phyloP scores from a whole-genome alignment of 2,113 vertebrate genomes.

The Odocoileus virginianus region DNA sequence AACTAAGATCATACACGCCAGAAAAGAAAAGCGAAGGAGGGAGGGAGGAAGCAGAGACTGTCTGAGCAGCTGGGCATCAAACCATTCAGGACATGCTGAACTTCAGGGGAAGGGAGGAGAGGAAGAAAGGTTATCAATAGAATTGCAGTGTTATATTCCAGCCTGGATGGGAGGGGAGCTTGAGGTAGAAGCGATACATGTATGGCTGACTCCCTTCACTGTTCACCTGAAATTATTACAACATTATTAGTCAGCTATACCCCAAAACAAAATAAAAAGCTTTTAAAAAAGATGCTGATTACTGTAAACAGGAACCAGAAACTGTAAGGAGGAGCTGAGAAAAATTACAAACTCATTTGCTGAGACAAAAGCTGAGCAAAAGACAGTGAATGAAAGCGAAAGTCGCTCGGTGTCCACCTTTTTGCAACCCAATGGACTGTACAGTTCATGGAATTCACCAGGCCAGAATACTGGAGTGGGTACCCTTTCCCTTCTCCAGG shows the following conservation, averaged over 20 bases:
- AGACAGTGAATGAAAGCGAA: neutral
- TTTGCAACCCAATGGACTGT: neutral
- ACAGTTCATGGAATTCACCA: neutral
- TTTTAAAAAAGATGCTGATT: neutral
- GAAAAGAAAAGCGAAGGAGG: neutral
- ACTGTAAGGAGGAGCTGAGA: neutral
- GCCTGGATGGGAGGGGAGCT: neutral
- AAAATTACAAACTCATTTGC: neutral
- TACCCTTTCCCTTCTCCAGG: neutral
- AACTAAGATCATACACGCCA: neutral
- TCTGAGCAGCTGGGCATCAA: neutral
- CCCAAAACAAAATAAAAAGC: neutral
- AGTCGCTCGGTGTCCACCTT: neutral
- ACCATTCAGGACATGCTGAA: neutral
- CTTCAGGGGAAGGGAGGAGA: neutral
- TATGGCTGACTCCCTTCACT: neutral
- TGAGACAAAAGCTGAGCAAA: neutral
- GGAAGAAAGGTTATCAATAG: neutral
- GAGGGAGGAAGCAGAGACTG: neutral
- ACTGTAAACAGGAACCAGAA: neutral
- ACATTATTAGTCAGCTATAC: neutral
- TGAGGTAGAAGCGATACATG: accelerated
- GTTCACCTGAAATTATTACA: neutral
- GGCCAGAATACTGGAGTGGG: neutral
- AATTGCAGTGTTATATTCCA: neutral